Evolutionary conservation across 2,888 invertebrate genomes (phyloP), one percentile per base, ranked within the genome.

Genomic region (Synanthedon andrenaeformis): DNA sequence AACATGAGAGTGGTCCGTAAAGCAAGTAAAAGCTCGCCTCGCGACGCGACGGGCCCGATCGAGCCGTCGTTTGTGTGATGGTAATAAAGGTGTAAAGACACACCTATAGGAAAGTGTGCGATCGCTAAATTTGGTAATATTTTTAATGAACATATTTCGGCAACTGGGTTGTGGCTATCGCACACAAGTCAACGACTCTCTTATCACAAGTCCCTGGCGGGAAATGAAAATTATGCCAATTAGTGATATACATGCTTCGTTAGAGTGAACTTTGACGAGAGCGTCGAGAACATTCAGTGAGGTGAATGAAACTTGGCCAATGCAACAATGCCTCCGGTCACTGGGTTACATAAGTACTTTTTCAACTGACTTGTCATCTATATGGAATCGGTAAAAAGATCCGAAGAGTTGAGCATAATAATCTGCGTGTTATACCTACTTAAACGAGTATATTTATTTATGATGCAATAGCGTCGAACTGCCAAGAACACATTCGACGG

Each of bases 21-120:
- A 42, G 11, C 42, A n/a, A n/a, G 42, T 68, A 70, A 67, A 67
- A 63, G 62, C 62, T 62, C 65, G 61, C 62, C 69, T 69, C 67
- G 66, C 64, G 68, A 58, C 67, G 66, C 64, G 68, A 58, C 64
- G 56, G 61, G 71, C 74, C 75, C 69, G 73, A 75, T 75, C 75
- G 69, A 23, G 5, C 1, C 23, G 23, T 23, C 23, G 23, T 23
- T 23, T 23, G 23, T 23, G 23, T 23, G 4, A 5, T 5, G 23
- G 23, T 23, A 5, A 23, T 23, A 23, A 5, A 23, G 5, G 23
- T 23, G 23, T 23, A 23, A 23, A 52, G 50, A 49, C 35, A 42
- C 41, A 51, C 57, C 51, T 35, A 35, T 35, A 35, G 2, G 35
- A 35, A 10, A 35, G 23, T 23, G 23, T 5, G 23, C 23, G 23